Evolutionary conservation across 1,140 invertebrate species (phyloP).

Genomic region (Sminthurides bifidus): DNA sequence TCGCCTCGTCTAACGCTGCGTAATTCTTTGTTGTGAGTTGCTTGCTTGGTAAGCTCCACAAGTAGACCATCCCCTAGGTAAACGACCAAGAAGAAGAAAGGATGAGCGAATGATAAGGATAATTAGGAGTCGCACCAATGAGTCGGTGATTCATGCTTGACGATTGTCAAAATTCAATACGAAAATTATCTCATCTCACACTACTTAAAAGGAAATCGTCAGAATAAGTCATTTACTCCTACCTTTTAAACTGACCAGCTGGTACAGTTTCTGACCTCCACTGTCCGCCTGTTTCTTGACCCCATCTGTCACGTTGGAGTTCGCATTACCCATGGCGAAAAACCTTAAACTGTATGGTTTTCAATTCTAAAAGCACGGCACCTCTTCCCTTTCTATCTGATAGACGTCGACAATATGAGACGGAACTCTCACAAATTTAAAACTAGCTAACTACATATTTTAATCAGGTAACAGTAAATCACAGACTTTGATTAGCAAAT

Average conservation of each 20-base stretch:
- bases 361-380: neutral
- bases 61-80: constrained; percentile 69
- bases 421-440: neutral
- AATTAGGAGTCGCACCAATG: neutral
- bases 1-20: constrained; percentile 75
- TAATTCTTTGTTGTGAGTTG: constrained; percentile 75
- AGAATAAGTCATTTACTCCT: constrained; percentile 25
- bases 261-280: constrained; percentile 58
- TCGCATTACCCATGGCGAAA: constrained; percentile 70
- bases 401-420: neutral
- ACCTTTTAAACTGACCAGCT: constrained; percentile 77
- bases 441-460: no score
- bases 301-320: constrained; percentile 79
- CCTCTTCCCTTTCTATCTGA: neutral
- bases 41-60: constrained; percentile 86
- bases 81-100: neutral
- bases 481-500: no score
- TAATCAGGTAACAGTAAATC: no score
- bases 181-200: neutral
- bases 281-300: constrained; percentile 83
- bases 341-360: neutral
- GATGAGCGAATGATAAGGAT: neutral
- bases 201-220: constrained; percentile 2
- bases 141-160: neutral
- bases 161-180: neutral